These are phyloP conservation scores for Tethea ocularis DNA, from an alignment of 2,888 invertebrate genomes.

Conservation along the genomic window DNA sequence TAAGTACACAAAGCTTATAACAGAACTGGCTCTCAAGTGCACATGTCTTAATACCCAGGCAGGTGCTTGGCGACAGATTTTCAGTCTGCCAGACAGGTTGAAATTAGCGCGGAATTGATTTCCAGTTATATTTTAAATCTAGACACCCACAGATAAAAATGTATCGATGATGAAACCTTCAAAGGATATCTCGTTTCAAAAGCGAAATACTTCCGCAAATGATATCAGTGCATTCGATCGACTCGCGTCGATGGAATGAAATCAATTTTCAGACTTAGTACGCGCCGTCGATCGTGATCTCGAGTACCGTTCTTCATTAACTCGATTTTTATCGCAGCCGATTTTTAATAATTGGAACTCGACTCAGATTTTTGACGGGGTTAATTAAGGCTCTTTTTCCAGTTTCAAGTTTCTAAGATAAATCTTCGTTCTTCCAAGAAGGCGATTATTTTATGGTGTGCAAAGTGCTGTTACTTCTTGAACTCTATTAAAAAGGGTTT, in stretches of 20 bases:
- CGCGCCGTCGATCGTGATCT: conserved; percentile 63
- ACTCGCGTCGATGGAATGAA: conserved; percentile 70
- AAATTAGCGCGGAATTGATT: background rate
- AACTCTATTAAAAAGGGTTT: too few relatives aligned
- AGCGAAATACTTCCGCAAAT: conserved; percentile 65
- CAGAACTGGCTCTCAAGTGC: too few relatives aligned
- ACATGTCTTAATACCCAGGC: too few relatives aligned
- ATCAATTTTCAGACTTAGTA: conserved; percentile 73
- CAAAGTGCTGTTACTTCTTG: too few relatives aligned
- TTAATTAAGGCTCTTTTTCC: conserved; percentile 67
- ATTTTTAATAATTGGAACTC: conserved; percentile 78
- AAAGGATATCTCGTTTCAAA: conserved; percentile 38
- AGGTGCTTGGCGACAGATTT: too few relatives aligned
- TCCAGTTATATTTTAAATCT: background rate
- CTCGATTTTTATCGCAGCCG: conserved; percentile 76
- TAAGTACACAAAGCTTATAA: too few relatives aligned
- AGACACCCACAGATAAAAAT: background rate
- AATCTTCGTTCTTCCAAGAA: conserved; percentile 44
- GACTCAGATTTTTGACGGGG: conserved; percentile 66
- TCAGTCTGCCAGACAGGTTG: too few relatives aligned
- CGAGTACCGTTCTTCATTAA: conserved; percentile 79
- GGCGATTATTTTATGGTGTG: background rate
- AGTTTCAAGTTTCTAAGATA: conserved; percentile 54
- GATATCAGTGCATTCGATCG: conserved; percentile 67
- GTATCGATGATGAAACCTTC: conserved; percentile 19